Conservation (phyloP, 2,888 invertebrate genomes). For the Zeuzera pyrina region DNA sequence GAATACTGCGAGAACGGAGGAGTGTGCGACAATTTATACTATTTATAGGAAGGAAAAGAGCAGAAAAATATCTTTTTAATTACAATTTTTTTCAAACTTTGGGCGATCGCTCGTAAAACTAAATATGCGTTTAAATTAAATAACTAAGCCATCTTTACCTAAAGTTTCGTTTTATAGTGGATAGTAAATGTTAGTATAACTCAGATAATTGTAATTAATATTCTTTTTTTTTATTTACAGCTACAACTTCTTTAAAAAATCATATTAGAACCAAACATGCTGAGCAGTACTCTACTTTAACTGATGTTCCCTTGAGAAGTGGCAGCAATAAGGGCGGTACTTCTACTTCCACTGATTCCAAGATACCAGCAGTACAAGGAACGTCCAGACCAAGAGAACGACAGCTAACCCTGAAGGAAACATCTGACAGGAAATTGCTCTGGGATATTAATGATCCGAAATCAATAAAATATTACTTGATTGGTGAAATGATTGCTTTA, state of each 20-base stretch:
- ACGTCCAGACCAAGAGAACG: conserved; percentile 9
- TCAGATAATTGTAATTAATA: too few species aligned
- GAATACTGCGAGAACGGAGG: too few species aligned
- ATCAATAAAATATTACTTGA: conserved; percentile 14
- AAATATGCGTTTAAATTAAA: too few species aligned
- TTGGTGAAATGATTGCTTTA: conserved; percentile 15
- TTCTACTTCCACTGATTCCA: conserved; percentile 11
- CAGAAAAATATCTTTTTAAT: too few species aligned
- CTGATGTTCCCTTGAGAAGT: conserved; percentile 13
- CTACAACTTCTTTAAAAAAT: conserved; percentile 14
- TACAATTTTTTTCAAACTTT: too few species aligned
- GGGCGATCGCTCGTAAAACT: too few species aligned
- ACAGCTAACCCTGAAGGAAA: conserved; percentile 9
- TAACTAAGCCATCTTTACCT: too few species aligned
- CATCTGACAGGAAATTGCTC: conserved; percentile 11
- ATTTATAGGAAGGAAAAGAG: too few species aligned
- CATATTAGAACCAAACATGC: conserved; percentile 17
- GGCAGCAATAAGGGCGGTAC: conserved; percentile 11
- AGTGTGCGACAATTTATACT: too few species aligned
- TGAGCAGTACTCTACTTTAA: conserved; percentile 15
- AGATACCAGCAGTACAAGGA: conserved; percentile 10
- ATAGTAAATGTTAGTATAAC: too few species aligned
- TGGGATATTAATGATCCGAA: conserved; percentile 14
- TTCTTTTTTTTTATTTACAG: conserved; percentile 5
- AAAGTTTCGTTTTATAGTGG: too few species aligned